These are phyloP conservation scores for Osmoderma eremita DNA, from an alignment of 2,888 invertebrate species.

Conservation along the genomic window DNA sequence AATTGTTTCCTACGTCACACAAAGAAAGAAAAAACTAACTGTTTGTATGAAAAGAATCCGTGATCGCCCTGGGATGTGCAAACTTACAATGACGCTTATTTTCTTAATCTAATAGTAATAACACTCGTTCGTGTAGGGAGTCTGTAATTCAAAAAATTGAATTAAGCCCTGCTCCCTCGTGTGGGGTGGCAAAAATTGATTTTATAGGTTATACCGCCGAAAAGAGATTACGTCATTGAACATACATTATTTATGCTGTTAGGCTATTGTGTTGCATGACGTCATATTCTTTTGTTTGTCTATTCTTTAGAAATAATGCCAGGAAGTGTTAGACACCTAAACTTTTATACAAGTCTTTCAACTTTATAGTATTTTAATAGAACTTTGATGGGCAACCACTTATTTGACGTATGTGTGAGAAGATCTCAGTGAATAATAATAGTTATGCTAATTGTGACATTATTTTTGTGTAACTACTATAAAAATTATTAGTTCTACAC, in stretches of 20 bases:
- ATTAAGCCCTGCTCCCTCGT: slow-evolving; percentile 25
- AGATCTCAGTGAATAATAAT: too few species aligned
- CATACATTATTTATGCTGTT: slow-evolving; percentile 27
- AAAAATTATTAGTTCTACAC: too few species aligned
- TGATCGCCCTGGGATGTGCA: slow-evolving; percentile 1
- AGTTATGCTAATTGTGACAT: too few species aligned
- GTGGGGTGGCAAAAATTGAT: slow-evolving; percentile 30
- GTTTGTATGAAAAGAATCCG: slow-evolving; percentile 12
- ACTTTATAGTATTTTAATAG: too few species aligned
- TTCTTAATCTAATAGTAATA: slow-evolving; percentile 35
- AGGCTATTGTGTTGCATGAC: slow-evolving; percentile 14
- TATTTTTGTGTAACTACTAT: too few species aligned
- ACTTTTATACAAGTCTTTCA: too few species aligned
- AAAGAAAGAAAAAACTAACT: slow-evolving; percentile 13
- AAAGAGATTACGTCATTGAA: slow-evolving; percentile 29
- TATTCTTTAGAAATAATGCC: slow-evolving; percentile 12
- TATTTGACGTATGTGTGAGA: too few species aligned
- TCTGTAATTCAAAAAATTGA: slow-evolving; percentile 33
- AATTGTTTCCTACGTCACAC: slow-evolving; percentile 21
- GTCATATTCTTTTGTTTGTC: slow-evolving; percentile 18
- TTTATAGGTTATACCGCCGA: slow-evolving; percentile 19
- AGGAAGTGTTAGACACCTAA: background rate
- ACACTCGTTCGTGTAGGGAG: slow-evolving; percentile 25
- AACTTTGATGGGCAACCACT: too few species aligned
- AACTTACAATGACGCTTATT: slow-evolving; percentile 18